These are phyloP conservation scores for Porites divaricata DNA, from an alignment of 92 coral and sea anemone species.

Conservation along the genomic window DNA sequence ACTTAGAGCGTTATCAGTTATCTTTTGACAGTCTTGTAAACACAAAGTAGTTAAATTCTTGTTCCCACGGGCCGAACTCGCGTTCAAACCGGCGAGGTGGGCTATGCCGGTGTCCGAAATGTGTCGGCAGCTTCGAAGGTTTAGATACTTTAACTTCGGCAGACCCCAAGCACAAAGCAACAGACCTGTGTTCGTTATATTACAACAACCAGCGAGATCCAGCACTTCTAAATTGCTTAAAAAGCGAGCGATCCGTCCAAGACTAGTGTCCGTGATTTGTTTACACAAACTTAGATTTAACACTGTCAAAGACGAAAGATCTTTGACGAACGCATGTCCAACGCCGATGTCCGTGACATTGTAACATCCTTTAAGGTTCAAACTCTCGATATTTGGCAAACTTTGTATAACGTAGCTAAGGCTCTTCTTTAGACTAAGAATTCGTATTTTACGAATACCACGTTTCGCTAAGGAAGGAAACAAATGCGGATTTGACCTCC, in stretches of 20 bases:
- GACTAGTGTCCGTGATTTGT: constrained; percentile 98
- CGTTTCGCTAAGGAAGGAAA: constrained; percentile 99
- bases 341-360: constrained; percentile 98
- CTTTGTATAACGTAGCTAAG: constrained; percentile 92
- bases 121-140: constrained; percentile 98
- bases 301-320: constrained; percentile 98
- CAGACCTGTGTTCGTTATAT: constrained; percentile 94
- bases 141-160: constrained; percentile 85
- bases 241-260: constrained; percentile 90
- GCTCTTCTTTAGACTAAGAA: constrained; percentile 92
- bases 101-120: constrained; percentile 98
- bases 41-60: constrained; percentile 94
- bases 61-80: constrained; percentile 86
- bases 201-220: constrained; percentile 99
- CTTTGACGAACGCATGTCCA: constrained; percentile 97
- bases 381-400: constrained; percentile 89
- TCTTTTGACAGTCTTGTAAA: constrained; percentile 99
- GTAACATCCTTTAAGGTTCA: constrained; percentile 96
- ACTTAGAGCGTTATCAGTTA: constrained; percentile 98
- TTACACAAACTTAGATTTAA: constrained; percentile 98
- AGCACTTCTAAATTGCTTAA: constrained; percentile 90
- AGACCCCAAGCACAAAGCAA: constrained; percentile 96
- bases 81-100: constrained; percentile 93
- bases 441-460: constrained; percentile 99
- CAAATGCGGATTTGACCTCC: constrained; percentile 96